A percentile compares a stretch with the other conserved stretches of the same genome.
These are phyloP conservation scores for Chondrilla cf. caribensis DNA, from an alignment of 37 sponge, comb jelly and placozoan genomes.

Conservation along the genomic window DNA sequence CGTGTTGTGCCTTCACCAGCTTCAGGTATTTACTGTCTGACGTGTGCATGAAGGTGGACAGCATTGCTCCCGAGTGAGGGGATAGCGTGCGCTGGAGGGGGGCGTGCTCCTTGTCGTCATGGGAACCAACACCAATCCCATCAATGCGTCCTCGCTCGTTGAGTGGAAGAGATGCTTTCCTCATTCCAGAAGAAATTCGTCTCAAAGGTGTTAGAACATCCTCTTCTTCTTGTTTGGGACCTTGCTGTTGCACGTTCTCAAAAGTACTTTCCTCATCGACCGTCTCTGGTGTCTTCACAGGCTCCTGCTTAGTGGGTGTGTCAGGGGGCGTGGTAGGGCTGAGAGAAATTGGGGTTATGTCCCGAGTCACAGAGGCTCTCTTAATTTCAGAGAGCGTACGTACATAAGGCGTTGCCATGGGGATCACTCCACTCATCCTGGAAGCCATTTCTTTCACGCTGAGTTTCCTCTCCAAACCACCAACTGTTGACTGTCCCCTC, in stretches of 20 bases:
- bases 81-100: background rate
- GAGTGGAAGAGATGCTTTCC: background rate
- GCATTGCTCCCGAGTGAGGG: background rate
- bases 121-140: background rate
- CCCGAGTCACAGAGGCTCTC: no score
- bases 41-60: slow-evolving; percentile 41
- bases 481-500: no score
- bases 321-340: background rate
- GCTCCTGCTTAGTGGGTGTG: slow-evolving; percentile 4
- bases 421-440: no score
- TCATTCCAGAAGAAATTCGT: background rate
- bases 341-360: no score
- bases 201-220: slow-evolving; percentile 28
- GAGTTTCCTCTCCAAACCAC: no score
- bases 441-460: no score
- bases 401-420: no score
- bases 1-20: slow-evolving; percentile 18
- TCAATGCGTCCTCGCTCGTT: background rate
- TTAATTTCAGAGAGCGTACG: no score
- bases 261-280: background rate
- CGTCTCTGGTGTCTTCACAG: background rate
- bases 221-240: background rate
- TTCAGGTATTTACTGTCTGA: slow-evolving; percentile 44
- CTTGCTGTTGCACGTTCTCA: background rate
- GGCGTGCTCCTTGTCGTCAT: background rate